Percentiles rank a stretch among this genome's conserved stretches.
Evolutionary conservation across 2,797 vertebrate genomes (phyloP).

Genomic region (Simalia tracyae): DNA sequence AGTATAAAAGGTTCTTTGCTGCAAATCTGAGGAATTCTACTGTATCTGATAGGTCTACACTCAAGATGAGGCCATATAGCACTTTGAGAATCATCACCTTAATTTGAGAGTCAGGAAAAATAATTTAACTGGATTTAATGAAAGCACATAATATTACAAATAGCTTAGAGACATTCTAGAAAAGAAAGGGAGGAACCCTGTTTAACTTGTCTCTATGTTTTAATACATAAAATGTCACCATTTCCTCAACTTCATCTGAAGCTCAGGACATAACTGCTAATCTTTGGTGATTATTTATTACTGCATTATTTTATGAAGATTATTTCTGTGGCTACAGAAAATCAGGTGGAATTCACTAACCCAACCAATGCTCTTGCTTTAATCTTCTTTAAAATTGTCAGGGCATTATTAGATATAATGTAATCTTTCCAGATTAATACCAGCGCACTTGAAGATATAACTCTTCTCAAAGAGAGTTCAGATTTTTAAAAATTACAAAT

Average conservation of each 20-base stretch:
- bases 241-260: fast-evolving
- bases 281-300: conserved; percentile 19
- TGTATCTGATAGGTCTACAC: conserved; percentile 43
- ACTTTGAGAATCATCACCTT: conserved; percentile 50
- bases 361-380: conserved; percentile 65
- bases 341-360: conserved; percentile 67
- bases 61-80: conserved; percentile 36
- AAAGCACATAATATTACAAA: conserved; percentile 58
- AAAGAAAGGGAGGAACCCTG: not conserved
- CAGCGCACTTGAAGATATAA: conserved; percentile 67
- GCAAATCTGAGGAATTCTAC: conserved; percentile 39
- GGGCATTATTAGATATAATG: conserved; percentile 74
- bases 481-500: conserved; percentile 75
- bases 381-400: conserved; percentile 77
- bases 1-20: not conserved
- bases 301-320: conserved; percentile 34
- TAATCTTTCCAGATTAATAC: conserved; percentile 72
- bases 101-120: conserved; percentile 53
- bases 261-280: conserved; percentile 14
- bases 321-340: conserved; percentile 33
- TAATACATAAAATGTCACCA: conserved; percentile 16
- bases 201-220: conserved; percentile 32
- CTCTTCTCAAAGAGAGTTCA: conserved; percentile 80
- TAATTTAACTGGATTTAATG: conserved; percentile 55
- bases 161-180: conserved; percentile 11